These are phyloP conservation scores for Styela clava DNA, from an alignment of 23 tunicate species.

Conservation along the genomic window DNA sequence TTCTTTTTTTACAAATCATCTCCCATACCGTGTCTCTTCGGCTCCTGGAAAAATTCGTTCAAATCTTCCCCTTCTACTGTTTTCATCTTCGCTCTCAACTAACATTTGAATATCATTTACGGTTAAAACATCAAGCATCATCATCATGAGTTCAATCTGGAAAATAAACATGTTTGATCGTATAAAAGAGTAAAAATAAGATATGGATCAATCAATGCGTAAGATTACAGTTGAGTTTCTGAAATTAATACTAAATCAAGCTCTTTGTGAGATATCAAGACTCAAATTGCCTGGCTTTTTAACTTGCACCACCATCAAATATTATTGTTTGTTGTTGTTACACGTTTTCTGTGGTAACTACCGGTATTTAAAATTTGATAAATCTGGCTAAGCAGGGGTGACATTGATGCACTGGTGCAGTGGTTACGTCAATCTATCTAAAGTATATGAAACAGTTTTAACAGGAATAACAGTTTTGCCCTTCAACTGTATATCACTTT, in stretches of 20 bases:
- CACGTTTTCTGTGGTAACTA: too few relatives aligned
- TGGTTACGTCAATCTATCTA: too few relatives aligned
- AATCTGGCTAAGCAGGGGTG: too few relatives aligned
- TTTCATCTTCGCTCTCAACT: conserved; percentile 75
- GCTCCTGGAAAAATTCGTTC: conserved; percentile 63
- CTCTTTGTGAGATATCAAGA: neutral
- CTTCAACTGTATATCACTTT: too few relatives aligned
- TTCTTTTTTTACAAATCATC: too few relatives aligned
- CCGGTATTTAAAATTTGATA: too few relatives aligned
- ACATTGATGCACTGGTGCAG: too few relatives aligned
- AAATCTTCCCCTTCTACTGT: conserved; percentile 57
- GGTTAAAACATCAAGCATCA: conserved; percentile 68
- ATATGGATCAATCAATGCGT: neutral
- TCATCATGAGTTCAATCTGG: conserved; percentile 45
- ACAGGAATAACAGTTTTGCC: too few relatives aligned
- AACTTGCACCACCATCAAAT: too few relatives aligned
- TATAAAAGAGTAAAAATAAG: neutral
- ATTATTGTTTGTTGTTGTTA: too few relatives aligned
- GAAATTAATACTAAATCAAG: neutral
- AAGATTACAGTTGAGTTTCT: neutral
- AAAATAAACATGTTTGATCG: too few relatives aligned
- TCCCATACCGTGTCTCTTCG: conserved; percentile 25
- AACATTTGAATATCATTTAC: conserved; percentile 75
- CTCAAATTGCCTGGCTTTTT: neutral
- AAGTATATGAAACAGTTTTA: too few relatives aligned